Evolutionary conservation across 2,797 vertebrate species (phyloP).

Genomic region (Sylvilagus floridanus): DNA sequence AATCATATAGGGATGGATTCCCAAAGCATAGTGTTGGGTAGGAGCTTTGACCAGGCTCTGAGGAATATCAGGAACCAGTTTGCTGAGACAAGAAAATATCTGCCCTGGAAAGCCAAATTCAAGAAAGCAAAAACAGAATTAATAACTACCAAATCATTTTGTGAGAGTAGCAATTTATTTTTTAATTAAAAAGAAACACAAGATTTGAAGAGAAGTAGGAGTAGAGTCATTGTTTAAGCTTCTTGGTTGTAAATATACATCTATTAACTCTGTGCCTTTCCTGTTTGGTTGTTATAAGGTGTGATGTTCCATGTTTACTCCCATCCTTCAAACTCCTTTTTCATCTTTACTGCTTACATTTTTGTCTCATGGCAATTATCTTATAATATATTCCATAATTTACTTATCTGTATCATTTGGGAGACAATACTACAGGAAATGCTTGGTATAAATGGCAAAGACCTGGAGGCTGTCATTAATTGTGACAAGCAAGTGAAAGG

Average conservation of each 20-base stretch:
- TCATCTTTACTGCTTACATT: neutral
- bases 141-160: neutral
- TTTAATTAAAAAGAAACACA: neutral
- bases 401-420: neutral
- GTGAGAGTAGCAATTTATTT: neutral
- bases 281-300: neutral
- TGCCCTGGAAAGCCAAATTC: neutral
- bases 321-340: neutral
- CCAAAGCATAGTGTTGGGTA: neutral
- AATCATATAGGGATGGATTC: neutral
- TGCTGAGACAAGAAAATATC: neutral
- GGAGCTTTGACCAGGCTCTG: neutral
- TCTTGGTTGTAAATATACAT: neutral
- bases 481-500: neutral
- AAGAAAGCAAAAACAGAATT: neutral
- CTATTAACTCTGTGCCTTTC: neutral
- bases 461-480: neutral
- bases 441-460: neutral
- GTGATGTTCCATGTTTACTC: accelerated
- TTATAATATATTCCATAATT: neutral
- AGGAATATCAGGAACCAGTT: neutral
- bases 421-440: neutral
- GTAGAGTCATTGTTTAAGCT: neutral
- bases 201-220: neutral
- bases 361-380: neutral